Base-by-base conservation (phyloP, 2,113 vertebrate species). In the Haemorhous mexicanus region DNA sequence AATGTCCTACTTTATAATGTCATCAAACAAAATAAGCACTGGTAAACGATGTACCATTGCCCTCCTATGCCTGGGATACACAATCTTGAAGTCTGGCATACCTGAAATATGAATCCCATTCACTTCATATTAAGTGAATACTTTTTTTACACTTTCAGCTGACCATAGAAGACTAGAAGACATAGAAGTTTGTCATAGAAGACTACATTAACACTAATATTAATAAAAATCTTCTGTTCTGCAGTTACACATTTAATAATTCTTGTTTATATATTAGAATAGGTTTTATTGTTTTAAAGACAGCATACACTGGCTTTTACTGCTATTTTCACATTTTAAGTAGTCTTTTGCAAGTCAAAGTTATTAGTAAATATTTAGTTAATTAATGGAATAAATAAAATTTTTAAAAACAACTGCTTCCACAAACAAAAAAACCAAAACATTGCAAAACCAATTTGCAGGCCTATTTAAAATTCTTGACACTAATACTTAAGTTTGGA, bases 321-420 rank as follows among this genome's bases (percentile, higher is more conserved):
- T 30, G 27, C 12, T 77, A 23, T 68, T 82, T 91, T 84, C 35
- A 68, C 9, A 17, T 24, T 56, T 7, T 13, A 70, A 50, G 4
- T 41, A 61, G n/a, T 63, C 17, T 41, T 90, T 37, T 90, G n/a
- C 32, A 87, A 82, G 24, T 55, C 21, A 44, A 52, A 58, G 13
- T 59, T 68, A 68, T 41, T 41, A 17, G 12, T 19, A 86, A 80
- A 46, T 84, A 85, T 32, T 56, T 68, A 67, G 3, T 18, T 30
- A 79, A 73, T 62, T 53, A 67, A 73, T 10, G 2, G 18, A 47
- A 83, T 63, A 44, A 79, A 32, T 19, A 56, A 43, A 23, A 19
- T 6, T 61, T 56, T n/a, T 7, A 19, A 41, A 76, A 88, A 21
- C 6, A 79, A 5, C 9, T 0, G 0, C 8, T 4, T 4, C 9